A percentile compares a stretch with the other conserved stretches of the same genome.
Evolutionary conservation across 2,113 vertebrate species (phyloP).

Genomic region (Cynocephalus volans): DNA sequence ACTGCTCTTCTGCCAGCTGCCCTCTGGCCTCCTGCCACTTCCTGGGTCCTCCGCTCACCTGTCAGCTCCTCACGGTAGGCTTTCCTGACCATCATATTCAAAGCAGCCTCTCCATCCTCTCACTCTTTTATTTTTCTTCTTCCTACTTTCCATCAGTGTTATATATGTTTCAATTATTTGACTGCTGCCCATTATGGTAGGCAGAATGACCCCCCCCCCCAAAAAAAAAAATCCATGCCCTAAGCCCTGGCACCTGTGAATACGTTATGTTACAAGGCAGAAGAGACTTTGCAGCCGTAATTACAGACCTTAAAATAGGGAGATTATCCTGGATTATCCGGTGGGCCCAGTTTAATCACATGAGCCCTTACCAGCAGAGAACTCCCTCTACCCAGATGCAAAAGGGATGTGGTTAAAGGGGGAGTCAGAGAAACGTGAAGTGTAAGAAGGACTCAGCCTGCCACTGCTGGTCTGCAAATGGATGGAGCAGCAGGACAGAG

Average conservation of each 20-base stretch:
- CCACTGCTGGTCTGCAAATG: background rate
- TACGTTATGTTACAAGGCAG: background rate
- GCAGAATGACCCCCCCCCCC: background rate
- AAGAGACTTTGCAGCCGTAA: background rate
- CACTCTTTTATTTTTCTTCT: background rate
- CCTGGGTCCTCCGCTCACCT: no score
- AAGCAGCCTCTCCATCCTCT: background rate
- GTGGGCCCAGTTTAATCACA: background rate
- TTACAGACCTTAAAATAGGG: background rate
- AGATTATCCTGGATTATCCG: background rate
- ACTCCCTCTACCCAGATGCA: background rate
- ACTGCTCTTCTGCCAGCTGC: background rate
- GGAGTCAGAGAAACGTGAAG: background rate
- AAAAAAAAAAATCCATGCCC: background rate
- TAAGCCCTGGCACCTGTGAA: background rate
- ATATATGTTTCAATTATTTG: background rate
- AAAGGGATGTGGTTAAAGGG: background rate
- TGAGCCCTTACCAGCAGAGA: background rate
- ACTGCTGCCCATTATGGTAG: background rate
- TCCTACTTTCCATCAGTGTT: background rate
- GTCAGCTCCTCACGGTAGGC: background rate
- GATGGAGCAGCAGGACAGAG: background rate
- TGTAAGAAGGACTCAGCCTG: fast-evolving
- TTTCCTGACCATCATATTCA: background rate
- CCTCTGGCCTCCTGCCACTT: fast-evolving